Conservation (phyloP, 1,140 invertebrate species). For the Caerostris extrusa region DNA sequence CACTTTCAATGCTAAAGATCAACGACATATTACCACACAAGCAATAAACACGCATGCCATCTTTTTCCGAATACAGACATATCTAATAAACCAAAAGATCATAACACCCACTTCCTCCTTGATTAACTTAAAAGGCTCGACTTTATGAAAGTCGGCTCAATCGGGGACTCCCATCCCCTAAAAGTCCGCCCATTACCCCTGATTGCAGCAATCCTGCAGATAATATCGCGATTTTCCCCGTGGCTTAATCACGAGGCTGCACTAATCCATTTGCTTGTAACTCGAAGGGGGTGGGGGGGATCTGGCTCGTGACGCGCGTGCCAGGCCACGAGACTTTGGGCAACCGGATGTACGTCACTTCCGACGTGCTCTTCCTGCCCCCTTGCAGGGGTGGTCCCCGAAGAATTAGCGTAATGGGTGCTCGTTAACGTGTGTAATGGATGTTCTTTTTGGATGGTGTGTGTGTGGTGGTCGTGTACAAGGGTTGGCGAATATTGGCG, state of each 20-base stretch:
- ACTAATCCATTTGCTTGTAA: slow-evolving; percentile 23
- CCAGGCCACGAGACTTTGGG: not conserved
- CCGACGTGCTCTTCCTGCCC: not conserved
- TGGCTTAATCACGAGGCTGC: not conserved
- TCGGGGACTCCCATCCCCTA: not conserved
- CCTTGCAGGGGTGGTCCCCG: not conserved
- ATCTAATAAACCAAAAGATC: slow-evolving; percentile 7
- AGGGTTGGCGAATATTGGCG: not conserved
- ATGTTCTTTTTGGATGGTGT: slow-evolving; percentile 31
- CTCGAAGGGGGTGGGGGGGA: too few relatives aligned
- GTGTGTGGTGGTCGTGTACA: not conserved
- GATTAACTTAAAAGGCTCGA: not conserved
- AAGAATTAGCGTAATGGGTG: not conserved
- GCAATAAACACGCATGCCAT: not conserved
- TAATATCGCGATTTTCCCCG: slow-evolving; percentile 10
- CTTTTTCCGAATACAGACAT: not conserved
- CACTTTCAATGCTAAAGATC: not conserved
- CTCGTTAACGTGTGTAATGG: slow-evolving; percentile 49
- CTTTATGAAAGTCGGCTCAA: not conserved
- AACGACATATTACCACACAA: not conserved
- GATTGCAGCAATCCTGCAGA: slow-evolving; percentile 18
- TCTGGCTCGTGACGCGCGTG: not conserved
- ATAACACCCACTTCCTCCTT: not conserved
- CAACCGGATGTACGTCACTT: slow-evolving; percentile 17
- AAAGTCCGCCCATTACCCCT: not conserved